A percentile compares a stretch with the other conserved stretches of the same genome.
Conservation (phyloP, 2,888 invertebrate species). For the Acleris emargana region DNA sequence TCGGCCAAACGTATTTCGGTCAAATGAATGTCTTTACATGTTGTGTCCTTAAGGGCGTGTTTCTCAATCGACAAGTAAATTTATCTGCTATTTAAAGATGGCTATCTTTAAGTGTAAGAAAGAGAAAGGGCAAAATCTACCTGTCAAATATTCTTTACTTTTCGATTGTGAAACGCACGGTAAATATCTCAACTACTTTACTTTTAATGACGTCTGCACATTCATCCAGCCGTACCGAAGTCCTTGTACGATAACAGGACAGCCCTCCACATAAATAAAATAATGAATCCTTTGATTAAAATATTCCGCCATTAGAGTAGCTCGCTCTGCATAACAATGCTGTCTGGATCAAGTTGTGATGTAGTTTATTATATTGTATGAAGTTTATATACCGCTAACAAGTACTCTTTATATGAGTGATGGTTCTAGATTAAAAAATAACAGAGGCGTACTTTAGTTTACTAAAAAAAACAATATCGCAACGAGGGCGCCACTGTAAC, state of each 20-base stretch:
- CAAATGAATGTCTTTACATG: too few species aligned
- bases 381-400: constrained; percentile 1
- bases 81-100: too few species aligned
- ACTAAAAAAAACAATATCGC: too few species aligned
- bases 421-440: background rate
- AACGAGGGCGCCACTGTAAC: too few species aligned
- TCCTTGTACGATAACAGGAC: background rate
- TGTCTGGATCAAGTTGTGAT: constrained; percentile 1
- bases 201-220: background rate
- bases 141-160: too few species aligned
- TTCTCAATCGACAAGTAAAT: too few species aligned
- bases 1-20: too few species aligned
- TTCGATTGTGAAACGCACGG: too few species aligned
- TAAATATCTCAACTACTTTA: too few species aligned
- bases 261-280: background rate
- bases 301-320: constrained; percentile 15
- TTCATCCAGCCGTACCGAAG: background rate
- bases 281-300: constrained; percentile 23
- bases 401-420: background rate
- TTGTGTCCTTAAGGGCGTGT: too few species aligned
- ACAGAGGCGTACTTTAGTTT: background rate
- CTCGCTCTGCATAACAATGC: constrained; percentile 3
- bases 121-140: too few species aligned
- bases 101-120: too few species aligned
- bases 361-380: background rate